Evolutionary conservation across 92 coral and sea anemone species (phyloP), one percentile per base, ranked within the genome.

Genomic region (Blastomussa wellsi): DNA sequence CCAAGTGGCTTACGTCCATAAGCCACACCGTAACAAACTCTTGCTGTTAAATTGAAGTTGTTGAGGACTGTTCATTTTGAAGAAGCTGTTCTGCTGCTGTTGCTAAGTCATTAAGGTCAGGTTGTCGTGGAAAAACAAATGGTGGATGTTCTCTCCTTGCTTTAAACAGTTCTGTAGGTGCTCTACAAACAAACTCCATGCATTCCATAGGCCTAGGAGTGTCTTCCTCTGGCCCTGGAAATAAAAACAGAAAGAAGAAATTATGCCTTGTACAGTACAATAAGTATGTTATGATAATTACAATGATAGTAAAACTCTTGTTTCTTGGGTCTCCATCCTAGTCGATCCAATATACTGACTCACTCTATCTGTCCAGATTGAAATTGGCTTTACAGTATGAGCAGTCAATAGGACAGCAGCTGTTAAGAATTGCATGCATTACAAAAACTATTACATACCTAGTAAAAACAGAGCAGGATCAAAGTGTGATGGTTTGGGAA

Each of bases 171-270:
- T 97, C 98, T 38, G 95, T 90, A 4, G 99, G 98, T 33, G 99
- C 99, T 68, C 99, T 91, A 41, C 99, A 97, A 76, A 97, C 99
- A 93, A 97, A 97, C 73, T 97, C 99, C 79, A 97, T 89, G 72
- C 99, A 97, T 35, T 94, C 99, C 99, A 97, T 94, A 10, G 99
- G 88, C 41, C 99, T 91, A 15, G 99, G 99, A 15, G 89, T 79
- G 85, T 97, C 99, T 72, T 97, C 99, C 41, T 97, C 99, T 17
- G 99, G 99, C 47, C 99, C 99, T 97, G 79, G 47, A 81, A 29
- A 19, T 19, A 84, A 32, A 20, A 78, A 72, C 57, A 78, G 67
- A 29, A 51, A 72, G 22, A 20, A 53, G 5, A 53, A 53, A n/a
- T n/a, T 53, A 53, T 53, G 24, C 62, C 24, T 53, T 53, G 62